Base-by-base conservation (phyloP, 2,888 invertebrate species). In the Catonia carolina region DNA sequence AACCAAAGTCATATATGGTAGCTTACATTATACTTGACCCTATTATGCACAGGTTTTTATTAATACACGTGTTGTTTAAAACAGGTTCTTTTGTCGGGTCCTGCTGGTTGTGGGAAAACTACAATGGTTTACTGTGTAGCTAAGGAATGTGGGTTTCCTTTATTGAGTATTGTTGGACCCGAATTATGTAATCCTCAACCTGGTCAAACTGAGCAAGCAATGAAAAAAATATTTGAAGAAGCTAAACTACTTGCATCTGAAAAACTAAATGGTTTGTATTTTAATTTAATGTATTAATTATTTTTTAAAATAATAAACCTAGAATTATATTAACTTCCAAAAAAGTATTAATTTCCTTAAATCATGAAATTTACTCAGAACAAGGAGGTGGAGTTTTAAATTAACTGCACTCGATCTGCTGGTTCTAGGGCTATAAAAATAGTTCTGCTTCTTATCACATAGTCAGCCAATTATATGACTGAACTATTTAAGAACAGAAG, bases 101-200 rank as follows among this genome's bases (percentile, higher is more conserved):
- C 81, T 12, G 70, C 77, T 2, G 82, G 82, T 5, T 75, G 78
- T 65, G 81, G 82, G 15, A 82, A 82, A 69, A 79, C 78, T 8
- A 70, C 75, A 6, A 67, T 82, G 31, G 74, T 80, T 2, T 68
- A 71, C 50, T 73, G 75, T 23, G 73, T 78, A 31, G 72, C 80
- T 5, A 67, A 68, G 2, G 68, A 74, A 33, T 69, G 72, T 62
- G 64, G 66, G n/a, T 75, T 76, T 56, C 75, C 75, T 56, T 67
- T 79, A 12, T 69, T 78, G 45, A 65, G 68, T 12, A 66, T 80
- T 2, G 71, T 72, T 50, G 73, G 75, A 1, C 68, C 74, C 1
- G 73, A 76, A 49, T 65, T 79, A 1, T 63, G 74, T 37, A 71
- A 72, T n/a, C 69, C 77, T 1, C 69, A 74, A 61, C 77, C 78